Evolutionary conservation across 2,113 vertebrate genomes (phyloP).

Genomic region (Dascyllus trimaculatus): DNA sequence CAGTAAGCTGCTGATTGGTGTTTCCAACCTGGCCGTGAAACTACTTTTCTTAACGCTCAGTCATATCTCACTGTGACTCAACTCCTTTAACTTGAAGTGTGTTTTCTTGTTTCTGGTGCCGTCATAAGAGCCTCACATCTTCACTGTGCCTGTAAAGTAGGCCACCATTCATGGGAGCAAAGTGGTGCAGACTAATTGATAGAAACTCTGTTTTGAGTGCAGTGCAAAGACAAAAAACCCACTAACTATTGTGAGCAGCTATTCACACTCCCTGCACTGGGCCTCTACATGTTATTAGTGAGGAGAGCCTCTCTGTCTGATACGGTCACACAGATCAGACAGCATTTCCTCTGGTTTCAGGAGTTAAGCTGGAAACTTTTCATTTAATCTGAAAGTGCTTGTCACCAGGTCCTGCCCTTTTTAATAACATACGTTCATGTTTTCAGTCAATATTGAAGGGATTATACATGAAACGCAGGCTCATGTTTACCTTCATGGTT

Average conservation of each 20-base stretch:
- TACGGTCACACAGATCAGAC: conserved; percentile 57
- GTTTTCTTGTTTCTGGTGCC: conserved; percentile 9
- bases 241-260: conserved; percentile 67
- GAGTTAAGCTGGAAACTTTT: conserved; percentile 36
- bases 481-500: background rate
- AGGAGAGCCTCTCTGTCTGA: conserved; percentile 42
- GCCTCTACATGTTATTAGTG: conserved; percentile 73
- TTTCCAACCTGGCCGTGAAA: conserved; percentile 5
- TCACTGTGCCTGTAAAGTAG: conserved; percentile 49
- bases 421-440: conserved; percentile 2
- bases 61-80: background rate
- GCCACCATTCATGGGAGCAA: conserved; percentile 61
- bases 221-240: conserved; percentile 48
- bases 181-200: conserved; percentile 69
- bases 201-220: conserved; percentile 65
- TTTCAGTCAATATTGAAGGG: conserved; percentile 23
- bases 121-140: conserved; percentile 23
- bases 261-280: conserved; percentile 61
- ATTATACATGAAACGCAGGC: background rate
- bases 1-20: conserved; percentile 38
- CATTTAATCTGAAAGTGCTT: conserved; percentile 20
- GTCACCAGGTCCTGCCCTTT: conserved; percentile 8
- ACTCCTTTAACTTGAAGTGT: background rate
- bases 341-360: conserved; percentile 61
- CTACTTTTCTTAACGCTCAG: background rate